Conservation (phyloP, 1,140 invertebrate species). For the Heliothis subflexa region DNA sequence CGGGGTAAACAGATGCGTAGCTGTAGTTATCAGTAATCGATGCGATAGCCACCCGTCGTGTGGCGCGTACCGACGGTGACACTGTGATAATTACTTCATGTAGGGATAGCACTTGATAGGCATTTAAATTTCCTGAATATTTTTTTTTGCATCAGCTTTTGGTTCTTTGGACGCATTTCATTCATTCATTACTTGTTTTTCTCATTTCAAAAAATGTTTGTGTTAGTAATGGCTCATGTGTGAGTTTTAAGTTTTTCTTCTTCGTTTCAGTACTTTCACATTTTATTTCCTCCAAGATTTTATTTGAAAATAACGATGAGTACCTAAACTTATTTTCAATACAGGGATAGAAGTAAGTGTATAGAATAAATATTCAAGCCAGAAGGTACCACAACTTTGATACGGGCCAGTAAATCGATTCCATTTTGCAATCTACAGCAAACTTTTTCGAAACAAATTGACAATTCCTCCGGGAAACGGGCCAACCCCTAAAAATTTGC, state of each 20-base stretch:
- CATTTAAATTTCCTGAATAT: neutral
- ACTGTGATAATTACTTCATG: slow-evolving; percentile 27
- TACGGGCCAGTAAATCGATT: neutral
- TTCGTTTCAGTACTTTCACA: too few species aligned
- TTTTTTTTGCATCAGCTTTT: neutral
- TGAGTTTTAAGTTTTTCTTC: too few species aligned
- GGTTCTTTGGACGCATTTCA: neutral
- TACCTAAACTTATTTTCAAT: too few species aligned
- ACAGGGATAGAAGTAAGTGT: too few species aligned
- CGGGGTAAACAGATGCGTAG: slow-evolving; percentile 41
- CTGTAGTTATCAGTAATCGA: slow-evolving; percentile 47
- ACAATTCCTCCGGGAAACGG: slow-evolving; percentile 64
- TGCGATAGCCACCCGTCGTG: slow-evolving; percentile 45
- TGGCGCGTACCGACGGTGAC: slow-evolving; percentile 1
- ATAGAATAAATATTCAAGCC: neutral
- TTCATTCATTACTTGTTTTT: too few species aligned
- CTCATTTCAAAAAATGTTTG: too few species aligned
- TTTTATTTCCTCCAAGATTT: too few species aligned
- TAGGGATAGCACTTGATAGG: slow-evolving; percentile 1
- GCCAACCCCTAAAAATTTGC: slow-evolving; percentile 74
- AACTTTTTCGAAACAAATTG: slow-evolving; percentile 62
- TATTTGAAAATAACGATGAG: too few species aligned
- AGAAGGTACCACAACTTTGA: neutral
- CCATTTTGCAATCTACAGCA: slow-evolving; percentile 22
- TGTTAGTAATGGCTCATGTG: too few species aligned